Conservation (phyloP, 2,113 vertebrate species). For the Vulpes ferrilata region DNA sequence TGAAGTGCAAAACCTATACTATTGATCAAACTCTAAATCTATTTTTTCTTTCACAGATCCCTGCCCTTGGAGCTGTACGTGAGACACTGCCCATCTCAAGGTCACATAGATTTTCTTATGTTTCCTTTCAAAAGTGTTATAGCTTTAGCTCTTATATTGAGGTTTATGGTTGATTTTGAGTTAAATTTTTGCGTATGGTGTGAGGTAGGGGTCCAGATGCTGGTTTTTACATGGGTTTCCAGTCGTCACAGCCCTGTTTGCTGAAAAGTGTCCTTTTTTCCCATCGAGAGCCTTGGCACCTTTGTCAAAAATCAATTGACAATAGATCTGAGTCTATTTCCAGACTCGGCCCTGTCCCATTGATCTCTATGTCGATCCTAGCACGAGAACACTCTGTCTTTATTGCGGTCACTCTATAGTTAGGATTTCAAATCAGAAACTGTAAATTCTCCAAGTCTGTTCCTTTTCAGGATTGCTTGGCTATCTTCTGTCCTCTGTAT, state of each 20-base stretch:
- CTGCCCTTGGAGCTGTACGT: background rate
- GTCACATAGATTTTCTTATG: background rate
- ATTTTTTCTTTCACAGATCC: accelerated
- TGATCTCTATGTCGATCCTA: accelerated
- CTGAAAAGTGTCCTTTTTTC: background rate
- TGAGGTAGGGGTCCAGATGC: background rate
- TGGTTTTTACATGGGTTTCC: no score
- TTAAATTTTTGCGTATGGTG: background rate
- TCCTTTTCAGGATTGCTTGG: background rate
- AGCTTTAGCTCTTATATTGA: background rate
- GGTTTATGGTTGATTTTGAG: background rate
- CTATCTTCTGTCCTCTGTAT: background rate
- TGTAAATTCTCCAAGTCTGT: no score
- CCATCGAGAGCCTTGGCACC: background rate
- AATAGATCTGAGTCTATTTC: accelerated
- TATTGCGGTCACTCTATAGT: no score
- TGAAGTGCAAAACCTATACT: background rate
- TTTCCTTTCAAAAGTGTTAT: background rate
- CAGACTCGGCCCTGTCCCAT: accelerated
- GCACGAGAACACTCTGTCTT: accelerated
- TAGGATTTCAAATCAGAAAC: background rate
- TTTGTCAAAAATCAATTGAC: background rate
- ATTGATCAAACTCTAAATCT: accelerated
- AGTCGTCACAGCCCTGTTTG: no score
- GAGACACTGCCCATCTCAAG: accelerated